Evolutionary conservation across 1,140 invertebrate species (phyloP).

Genomic region (Delia radicum): DNA sequence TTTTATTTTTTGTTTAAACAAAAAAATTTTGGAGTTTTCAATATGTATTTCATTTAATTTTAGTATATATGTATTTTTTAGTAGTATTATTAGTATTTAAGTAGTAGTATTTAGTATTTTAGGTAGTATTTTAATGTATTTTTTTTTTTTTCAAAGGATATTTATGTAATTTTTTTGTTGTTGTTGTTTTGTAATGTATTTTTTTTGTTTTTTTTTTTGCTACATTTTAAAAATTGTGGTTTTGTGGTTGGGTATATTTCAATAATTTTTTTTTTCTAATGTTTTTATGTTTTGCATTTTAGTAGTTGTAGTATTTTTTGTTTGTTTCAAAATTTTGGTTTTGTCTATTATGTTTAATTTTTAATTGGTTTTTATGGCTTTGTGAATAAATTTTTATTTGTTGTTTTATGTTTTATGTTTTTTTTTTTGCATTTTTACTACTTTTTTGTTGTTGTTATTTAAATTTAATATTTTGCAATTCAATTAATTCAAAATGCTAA

Average conservation of each 20-base stretch:
- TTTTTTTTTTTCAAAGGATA: background rate
- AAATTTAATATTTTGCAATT: no score
- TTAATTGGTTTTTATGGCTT: background rate
- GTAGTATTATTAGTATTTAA: background rate
- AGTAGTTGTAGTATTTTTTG: background rate
- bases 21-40: slow-evolving; percentile 18
- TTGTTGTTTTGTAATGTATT: background rate
- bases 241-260: no score
- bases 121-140: background rate
- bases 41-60: slow-evolving; percentile 12
- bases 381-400: no score
- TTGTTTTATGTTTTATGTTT: no score
- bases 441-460: no score
- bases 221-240: background rate
- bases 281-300: background rate
- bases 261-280: no score
- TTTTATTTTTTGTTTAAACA: slow-evolving; percentile 10
- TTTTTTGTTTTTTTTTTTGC: background rate
- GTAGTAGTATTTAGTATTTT: background rate
- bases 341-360: background rate
- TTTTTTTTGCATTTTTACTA: no score
- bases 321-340: background rate
- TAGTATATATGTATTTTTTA: background rate
- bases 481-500: no score
- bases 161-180: background rate